Evolutionary conservation across 2,113 vertebrate species (phyloP), one percentile per base, ranked within the genome.

Genomic region (Lipophrys pholis): DNA sequence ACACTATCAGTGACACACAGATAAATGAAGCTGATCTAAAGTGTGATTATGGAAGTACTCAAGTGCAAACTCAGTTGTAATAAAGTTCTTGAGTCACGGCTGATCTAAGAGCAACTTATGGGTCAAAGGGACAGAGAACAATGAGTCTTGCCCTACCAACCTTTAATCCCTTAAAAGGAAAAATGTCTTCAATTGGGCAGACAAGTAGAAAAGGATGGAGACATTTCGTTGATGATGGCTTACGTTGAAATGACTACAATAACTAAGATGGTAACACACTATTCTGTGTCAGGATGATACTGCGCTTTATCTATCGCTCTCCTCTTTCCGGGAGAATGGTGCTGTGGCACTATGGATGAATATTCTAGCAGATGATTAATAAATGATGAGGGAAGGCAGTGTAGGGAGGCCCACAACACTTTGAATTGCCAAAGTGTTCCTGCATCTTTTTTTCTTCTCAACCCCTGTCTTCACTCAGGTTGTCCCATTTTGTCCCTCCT

Each of bases 291-390:
- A 65, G 49, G 49, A 65, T 83, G 74, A 83, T 52, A 63, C 69
- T 73, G 40, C 65, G 61, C 59, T 56, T 67, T 81, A 73, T 80
- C 82, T 39, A 83, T 79, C 79, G 68, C 40, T 76, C 46, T 36
- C 50, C 51, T 64, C 57, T 61, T 46, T 80, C 55, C 17, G 16
- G 61, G 48, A 78, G 76, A 48, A 86, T 43, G 66, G 39, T 2
- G 38, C 40, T 83, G 46, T 54, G 71, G 54, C 57, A 41, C 52
- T 16, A 40, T 11, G 59, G 71, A 86, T 84, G 54, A 87, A 87
- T 84, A 80, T 90, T 91, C 66, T 70, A 83, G 70, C 58, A 75
- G 42, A 46, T 45, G 55, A 76, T 89, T 49, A 90, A 86, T 87
- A 90, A 90, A 85, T 83, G 40, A 90, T 87, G 83, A 85, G 30